These are phyloP conservation scores for Epistrophe eligans DNA, from an alignment of 2,888 invertebrate species.

Conservation along the genomic window DNA sequence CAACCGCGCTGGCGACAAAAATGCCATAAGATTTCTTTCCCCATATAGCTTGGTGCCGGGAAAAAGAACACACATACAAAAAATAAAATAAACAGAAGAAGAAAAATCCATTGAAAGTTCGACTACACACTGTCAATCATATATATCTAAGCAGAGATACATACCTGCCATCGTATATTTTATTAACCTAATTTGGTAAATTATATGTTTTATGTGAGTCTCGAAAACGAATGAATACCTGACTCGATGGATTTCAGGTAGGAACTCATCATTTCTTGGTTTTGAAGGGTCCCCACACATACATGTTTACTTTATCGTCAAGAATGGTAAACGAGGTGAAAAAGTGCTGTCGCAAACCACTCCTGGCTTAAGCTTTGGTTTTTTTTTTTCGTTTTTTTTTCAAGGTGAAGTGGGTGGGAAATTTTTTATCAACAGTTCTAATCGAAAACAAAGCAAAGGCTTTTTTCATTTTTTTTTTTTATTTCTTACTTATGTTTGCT, in stretches of 20 bases:
- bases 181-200: constrained; percentile 69
- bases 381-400: background rate
- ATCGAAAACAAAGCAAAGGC: constrained; percentile 14
- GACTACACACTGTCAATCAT: constrained; percentile 6
- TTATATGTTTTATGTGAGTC: constrained; percentile 33
- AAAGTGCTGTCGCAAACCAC: constrained; percentile 40
- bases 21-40: constrained; percentile 26
- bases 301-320: background rate
- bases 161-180: constrained; percentile 14
- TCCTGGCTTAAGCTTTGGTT: background rate
- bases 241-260: constrained; percentile 12
- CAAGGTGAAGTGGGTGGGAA: constrained; percentile 49
- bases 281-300: background rate
- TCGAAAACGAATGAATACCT: constrained; percentile 10
- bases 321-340: constrained; percentile 36
- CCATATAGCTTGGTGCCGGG: background rate
- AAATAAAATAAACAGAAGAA: background rate
- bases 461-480: constrained; percentile 11
- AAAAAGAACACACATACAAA: constrained; percentile 4
- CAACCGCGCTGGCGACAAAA: constrained; percentile 17
- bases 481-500: constrained; percentile 25
- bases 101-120: background rate
- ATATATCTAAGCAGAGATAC: background rate
- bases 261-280: constrained; percentile 1
- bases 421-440: constrained; percentile 14